These are phyloP conservation scores for Gymnocypris eckloni DNA, from an alignment of 2,797 vertebrate genomes.

Conservation along the genomic window DNA sequence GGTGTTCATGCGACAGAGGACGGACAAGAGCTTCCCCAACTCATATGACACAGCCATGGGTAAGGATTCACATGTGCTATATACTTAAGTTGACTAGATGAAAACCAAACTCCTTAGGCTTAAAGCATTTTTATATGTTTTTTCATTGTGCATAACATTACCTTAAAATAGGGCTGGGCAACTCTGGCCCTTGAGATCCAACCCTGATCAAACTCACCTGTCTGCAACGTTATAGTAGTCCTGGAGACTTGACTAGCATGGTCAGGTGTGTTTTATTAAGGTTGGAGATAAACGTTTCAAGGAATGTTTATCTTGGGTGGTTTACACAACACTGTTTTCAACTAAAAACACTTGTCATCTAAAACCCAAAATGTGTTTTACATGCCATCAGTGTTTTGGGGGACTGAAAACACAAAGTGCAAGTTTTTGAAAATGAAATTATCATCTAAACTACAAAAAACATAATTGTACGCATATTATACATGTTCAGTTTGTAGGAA, in stretches of 20 bases:
- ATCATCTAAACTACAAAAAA: neutral
- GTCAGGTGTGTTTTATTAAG: too few species aligned
- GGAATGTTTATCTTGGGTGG: too few species aligned
- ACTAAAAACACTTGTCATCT: too few species aligned
- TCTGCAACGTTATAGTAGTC: neutral
- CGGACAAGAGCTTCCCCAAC: constrained; percentile 99
- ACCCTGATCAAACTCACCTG: neutral
- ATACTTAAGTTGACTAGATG: neutral
- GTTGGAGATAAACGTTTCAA: too few species aligned
- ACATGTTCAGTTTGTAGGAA: neutral
- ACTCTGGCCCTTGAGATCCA: neutral
- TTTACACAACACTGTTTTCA: too few species aligned
- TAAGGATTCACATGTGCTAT: constrained; percentile 73
- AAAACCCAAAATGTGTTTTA: too few species aligned
- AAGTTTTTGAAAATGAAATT: neutral
- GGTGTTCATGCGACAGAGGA: constrained; percentile 97
- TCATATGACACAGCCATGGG: constrained; percentile 96
- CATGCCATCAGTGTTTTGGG: too few species aligned
- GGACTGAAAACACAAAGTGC: neutral
- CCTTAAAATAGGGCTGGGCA: neutral
- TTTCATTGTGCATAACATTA: neutral
- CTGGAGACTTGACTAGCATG: too few species aligned
- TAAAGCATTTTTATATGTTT: neutral
- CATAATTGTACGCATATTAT: neutral
- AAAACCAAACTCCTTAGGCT: neutral